These are phyloP conservation scores for Neogobius melanostomus DNA, from an alignment of 2,113 vertebrate genomes.

Conservation along the genomic window DNA sequence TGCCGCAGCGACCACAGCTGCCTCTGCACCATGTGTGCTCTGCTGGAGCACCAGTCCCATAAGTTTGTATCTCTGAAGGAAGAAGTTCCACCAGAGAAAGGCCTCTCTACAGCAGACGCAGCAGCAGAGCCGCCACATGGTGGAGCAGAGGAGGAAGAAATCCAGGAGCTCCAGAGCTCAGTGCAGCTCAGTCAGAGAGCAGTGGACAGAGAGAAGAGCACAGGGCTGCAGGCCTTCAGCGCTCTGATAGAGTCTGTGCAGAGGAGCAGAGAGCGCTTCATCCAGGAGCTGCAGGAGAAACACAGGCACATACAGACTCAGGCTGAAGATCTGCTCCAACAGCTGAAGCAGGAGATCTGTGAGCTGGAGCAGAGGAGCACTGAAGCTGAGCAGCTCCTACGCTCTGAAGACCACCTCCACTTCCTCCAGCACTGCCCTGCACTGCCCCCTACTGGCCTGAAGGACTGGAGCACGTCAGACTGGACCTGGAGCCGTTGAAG, in stretches of 20 bases:
- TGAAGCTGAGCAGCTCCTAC: neutral
- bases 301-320: slow-evolving; percentile 11
- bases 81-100: neutral
- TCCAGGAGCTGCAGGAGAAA: slow-evolving; percentile 14
- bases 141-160: slow-evolving; percentile 7
- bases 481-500: slow-evolving; percentile 6
- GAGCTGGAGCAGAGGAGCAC: neutral
- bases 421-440: slow-evolving; percentile 8
- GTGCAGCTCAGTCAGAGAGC: slow-evolving; percentile 15
- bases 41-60: too few relatives aligned
- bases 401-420: slow-evolving; percentile 3
- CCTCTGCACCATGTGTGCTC: too few relatives aligned
- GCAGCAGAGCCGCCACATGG: slow-evolving; percentile 11
- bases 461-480: neutral
- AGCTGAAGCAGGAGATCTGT: slow-evolving; percentile 4
- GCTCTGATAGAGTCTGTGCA: slow-evolving; percentile 21
- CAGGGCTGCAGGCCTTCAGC: slow-evolving; percentile 14
- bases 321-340: neutral
- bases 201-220: slow-evolving; percentile 22
- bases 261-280: slow-evolving; percentile 17
- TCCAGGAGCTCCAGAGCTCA: slow-evolving; percentile 5
- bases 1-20: too few relatives aligned
- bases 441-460: neutral
- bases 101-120: neutral
- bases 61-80: too few relatives aligned